Conservation (phyloP, 2,888 invertebrate genomes). For the Habroteleia sp. region DNA sequence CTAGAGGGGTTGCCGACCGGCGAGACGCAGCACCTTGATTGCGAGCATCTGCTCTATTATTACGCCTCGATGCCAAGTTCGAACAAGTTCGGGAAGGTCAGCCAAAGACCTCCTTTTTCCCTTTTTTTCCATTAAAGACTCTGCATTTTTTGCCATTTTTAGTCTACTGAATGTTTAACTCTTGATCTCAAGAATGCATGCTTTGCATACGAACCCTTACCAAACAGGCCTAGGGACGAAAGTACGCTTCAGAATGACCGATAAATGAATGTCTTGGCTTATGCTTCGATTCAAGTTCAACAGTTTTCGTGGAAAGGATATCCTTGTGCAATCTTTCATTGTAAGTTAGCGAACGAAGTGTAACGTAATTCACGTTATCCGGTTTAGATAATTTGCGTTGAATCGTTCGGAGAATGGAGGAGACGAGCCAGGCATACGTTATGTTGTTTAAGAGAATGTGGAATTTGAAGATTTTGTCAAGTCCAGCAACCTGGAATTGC, state of each 20-base stretch:
- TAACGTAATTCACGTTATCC: constrained; percentile 40
- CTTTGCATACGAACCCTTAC: constrained; percentile 21
- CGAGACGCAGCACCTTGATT: constrained; percentile 72
- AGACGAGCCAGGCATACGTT: constrained; percentile 3
- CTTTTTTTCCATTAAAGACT: constrained; percentile 27
- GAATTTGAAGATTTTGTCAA: background rate
- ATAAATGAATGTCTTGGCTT: background rate
- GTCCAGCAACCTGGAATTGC: too few relatives aligned
- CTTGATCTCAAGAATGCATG: background rate
- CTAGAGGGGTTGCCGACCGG: constrained; percentile 69
- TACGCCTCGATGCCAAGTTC: constrained; percentile 48
- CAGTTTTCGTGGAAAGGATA: constrained; percentile 33
- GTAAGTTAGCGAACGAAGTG: background rate
- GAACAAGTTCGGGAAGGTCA: constrained; percentile 65
- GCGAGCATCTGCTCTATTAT: constrained; percentile 73
- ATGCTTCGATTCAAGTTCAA: constrained; percentile 4
- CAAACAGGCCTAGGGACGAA: background rate
- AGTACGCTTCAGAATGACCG: background rate
- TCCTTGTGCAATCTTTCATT: constrained; percentile 17
- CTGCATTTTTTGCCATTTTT: constrained; percentile 26
- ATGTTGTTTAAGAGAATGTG: background rate
- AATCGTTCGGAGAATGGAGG: constrained; percentile 11
- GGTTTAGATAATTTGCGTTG: constrained; percentile 33
- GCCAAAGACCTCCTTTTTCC: constrained; percentile 38
- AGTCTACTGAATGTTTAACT: background rate